A percentile compares a stretch with the other conserved stretches of the same genome.
phyloP scores from a whole-genome alignment of 1,140 invertebrate genomes.

The Lasioglossum albipes region DNA sequence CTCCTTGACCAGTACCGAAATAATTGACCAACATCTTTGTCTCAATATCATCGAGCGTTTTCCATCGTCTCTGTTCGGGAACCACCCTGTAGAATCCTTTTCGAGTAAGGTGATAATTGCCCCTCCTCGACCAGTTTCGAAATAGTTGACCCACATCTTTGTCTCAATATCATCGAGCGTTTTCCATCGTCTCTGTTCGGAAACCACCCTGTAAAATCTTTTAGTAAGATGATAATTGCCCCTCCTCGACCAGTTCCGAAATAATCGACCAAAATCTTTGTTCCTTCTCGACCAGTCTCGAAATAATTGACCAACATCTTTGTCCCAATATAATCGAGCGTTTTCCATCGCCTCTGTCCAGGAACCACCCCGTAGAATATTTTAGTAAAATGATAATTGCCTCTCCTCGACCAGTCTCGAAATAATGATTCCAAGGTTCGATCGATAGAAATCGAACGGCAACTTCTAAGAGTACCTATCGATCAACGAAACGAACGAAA shows the following conservation, averaged over 20 bases:
- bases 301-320: constrained; percentile 31
- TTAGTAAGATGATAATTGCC: no score
- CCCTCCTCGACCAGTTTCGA: constrained; percentile 3
- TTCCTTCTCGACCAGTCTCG: not conserved
- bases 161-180: not conserved
- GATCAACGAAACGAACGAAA: no score
- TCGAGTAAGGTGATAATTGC: no score
- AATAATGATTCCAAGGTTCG: no score
- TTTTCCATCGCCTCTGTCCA: not conserved
- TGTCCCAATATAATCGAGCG: constrained; percentile 14
- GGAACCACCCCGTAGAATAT: no score
- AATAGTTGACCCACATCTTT: constrained; percentile 28
- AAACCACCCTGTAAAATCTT: no score
- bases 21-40: constrained; percentile 30
- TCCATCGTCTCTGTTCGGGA: not conserved
- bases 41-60: not conserved
- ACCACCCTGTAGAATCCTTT: no score
- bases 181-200: not conserved
- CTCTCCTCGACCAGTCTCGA: not conserved
- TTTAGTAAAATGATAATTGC: no score
- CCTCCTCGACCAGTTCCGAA: constrained; percentile 4
- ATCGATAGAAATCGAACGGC: no score
- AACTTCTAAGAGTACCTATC: no score
- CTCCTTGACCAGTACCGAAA: not conserved
- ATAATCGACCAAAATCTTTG: constrained; percentile 27